These are phyloP conservation scores for Rhizoglyphus robini DNA, from an alignment of 1,140 invertebrate species.

Conservation along the genomic window DNA sequence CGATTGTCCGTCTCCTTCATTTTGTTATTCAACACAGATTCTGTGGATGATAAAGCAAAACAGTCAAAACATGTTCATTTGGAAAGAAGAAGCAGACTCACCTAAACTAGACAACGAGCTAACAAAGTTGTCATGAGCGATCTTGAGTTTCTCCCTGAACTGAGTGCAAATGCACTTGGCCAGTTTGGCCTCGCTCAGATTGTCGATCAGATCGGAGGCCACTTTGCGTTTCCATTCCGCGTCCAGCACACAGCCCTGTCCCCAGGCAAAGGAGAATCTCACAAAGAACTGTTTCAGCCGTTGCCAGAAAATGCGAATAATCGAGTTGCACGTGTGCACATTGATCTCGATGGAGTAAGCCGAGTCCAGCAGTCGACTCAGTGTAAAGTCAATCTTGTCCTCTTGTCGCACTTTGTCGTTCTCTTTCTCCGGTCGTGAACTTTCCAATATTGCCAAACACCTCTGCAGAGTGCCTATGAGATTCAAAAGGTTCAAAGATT, in stretches of 20 bases:
- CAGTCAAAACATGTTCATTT: no score
- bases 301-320: conserved; percentile 58
- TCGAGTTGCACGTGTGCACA: conserved; percentile 55
- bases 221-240: conserved; percentile 56
- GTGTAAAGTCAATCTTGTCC: conserved; percentile 50
- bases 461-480: conserved; percentile 47
- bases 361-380: conserved; percentile 63
- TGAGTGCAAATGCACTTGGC: conserved; percentile 62
- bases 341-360: conserved; percentile 60
- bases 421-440: conserved; percentile 27
- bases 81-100: no score
- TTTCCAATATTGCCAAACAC: conserved; percentile 50
- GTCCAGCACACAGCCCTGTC: conserved; percentile 46
- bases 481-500: background rate
- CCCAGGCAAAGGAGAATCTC: conserved; percentile 10
- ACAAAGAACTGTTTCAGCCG: conserved; percentile 47
- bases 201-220: conserved; percentile 54
- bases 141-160: conserved; percentile 42
- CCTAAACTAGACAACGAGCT: conserved; percentile 51
- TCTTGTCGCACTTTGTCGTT: conserved; percentile 25
- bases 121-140: conserved; percentile 54
- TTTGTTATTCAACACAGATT: conserved; percentile 49
- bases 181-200: conserved; percentile 52
- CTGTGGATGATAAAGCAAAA: background rate
- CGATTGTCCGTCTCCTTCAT: conserved; percentile 69